Base-by-base conservation (phyloP, 2,888 invertebrate genomes). In the Synanthedon andrenaeformis region DNA sequence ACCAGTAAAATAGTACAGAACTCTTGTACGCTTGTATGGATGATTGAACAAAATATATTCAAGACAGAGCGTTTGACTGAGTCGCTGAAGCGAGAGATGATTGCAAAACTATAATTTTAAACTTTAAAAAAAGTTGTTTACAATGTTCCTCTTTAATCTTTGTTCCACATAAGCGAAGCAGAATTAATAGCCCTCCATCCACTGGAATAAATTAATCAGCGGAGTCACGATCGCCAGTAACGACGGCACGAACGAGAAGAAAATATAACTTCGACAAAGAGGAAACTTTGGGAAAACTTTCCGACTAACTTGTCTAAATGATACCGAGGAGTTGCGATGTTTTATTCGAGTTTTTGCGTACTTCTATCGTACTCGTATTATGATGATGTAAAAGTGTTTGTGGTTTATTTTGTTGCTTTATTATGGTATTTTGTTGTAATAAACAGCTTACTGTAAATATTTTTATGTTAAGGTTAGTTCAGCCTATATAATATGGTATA, bases 151-250 rank as follows among this genome's bases (percentile, higher is more conserved):
- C 35, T 35, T 35, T 35, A 35, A 35, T 35, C 35, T 35, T 35
- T 35, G 35, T 35, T 35, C 35, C 35, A 35, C 35, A 35, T 35
- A 35, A 35, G 45, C 14, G 45, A 56, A 51, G 52, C 11, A 52
- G 54, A 56, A 55, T 57, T 55, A 59, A 58, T 55, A 54, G 17
- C 51, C 54, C 19, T 41, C 58, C 54, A 57, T 61, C 60, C 61
- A 65, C 59, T 63, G 56, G 61, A 66, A 74, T 76, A 76, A 80
- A 83, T 84, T 84, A 83, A 85, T 83, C 79, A 78, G 71, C 73
- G 61, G 59, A 76, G 82, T 83, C 85, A 86, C 84, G 85, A 79
- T 76, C 74, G 62, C 54, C 61, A 58, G 72, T 84, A 85, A 85
- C 72, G 85, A 83, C 70, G 70, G 74, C 81, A 82, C 79, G 79